phyloP scores from a whole-genome alignment of 2,113 vertebrate genomes.

The Rhipidura dahli region DNA sequence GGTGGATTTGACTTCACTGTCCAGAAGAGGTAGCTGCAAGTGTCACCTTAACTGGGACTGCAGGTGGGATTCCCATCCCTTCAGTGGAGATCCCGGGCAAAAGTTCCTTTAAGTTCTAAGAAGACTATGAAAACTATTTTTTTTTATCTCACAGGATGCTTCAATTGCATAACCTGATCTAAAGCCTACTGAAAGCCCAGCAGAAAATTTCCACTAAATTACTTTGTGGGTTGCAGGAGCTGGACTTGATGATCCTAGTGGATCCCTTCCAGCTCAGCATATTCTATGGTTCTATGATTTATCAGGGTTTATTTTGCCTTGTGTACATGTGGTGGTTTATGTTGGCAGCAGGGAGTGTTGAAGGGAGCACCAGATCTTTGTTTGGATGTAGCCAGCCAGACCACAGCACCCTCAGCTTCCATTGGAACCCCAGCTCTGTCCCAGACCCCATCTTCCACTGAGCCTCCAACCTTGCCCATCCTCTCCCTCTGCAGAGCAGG shows the following conservation, averaged over 20 bases:
- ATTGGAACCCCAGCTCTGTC: neutral
- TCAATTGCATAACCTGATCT: neutral
- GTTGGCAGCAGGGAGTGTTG: accelerated
- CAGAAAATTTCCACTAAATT: neutral
- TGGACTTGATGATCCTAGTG: neutral
- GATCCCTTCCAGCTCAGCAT: neutral
- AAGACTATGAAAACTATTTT: neutral
- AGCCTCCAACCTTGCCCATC: neutral
- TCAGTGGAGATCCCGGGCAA: neutral
- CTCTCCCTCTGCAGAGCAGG: neutral
- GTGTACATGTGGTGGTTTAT: neutral
- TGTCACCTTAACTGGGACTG: neutral
- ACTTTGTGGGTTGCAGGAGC: neutral
- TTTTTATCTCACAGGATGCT: neutral
- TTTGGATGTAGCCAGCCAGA: neutral
- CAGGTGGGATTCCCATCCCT: neutral
- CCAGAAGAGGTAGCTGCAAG: neutral
- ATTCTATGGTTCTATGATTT: neutral
- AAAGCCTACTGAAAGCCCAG: neutral
- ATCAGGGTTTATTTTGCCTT: neutral
- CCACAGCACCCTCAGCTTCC: neutral
- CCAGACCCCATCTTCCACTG: neutral
- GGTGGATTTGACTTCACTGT: neutral
- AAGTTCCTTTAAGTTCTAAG: neutral
- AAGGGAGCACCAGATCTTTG: neutral